Percentiles rank a stretch among this genome's conserved stretches.
Conservation (phyloP, 2,797 vertebrate species). For the Sandelia bainsii region DNA sequence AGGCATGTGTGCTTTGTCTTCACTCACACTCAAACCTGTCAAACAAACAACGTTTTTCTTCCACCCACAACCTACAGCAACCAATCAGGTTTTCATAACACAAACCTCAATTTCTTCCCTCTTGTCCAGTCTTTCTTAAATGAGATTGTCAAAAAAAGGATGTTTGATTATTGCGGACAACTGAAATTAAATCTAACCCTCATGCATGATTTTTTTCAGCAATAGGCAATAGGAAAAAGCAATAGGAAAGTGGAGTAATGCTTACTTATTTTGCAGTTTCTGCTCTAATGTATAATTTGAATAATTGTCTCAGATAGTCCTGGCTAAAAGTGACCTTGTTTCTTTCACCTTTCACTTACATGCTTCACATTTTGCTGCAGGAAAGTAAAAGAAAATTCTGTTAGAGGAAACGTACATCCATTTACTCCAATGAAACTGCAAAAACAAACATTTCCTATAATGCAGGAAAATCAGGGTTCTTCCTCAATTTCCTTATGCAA, state of each 20-base stretch:
- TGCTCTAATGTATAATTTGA: background rate
- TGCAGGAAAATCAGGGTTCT: conserved; percentile 2
- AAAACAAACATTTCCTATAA: background rate
- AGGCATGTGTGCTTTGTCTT: conserved; percentile 67
- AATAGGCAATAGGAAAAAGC: conserved; percentile 3
- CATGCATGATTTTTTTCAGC: background rate
- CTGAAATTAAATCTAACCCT: background rate
- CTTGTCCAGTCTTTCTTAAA: conserved; percentile 17
- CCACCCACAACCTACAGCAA: conserved; percentile 56
- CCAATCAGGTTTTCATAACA: conserved; percentile 36
- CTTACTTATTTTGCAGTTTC: background rate
- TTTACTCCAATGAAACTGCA: background rate
- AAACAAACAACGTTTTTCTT: conserved; percentile 59
- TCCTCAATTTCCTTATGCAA: background rate
- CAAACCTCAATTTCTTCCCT: conserved; percentile 37
- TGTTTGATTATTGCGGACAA: conserved; percentile 28
- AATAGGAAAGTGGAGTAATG: background rate
- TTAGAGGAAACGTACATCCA: background rate
- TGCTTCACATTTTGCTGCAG: background rate
- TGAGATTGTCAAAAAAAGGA: conserved; percentile 25
- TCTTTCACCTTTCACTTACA: background rate
- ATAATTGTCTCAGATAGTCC: background rate
- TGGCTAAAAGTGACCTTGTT: background rate
- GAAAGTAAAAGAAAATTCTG: background rate
- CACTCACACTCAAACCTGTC: conserved; percentile 74